Base-by-base conservation (phyloP, 1,140 invertebrate genomes). In the Nymphalis io region DNA sequence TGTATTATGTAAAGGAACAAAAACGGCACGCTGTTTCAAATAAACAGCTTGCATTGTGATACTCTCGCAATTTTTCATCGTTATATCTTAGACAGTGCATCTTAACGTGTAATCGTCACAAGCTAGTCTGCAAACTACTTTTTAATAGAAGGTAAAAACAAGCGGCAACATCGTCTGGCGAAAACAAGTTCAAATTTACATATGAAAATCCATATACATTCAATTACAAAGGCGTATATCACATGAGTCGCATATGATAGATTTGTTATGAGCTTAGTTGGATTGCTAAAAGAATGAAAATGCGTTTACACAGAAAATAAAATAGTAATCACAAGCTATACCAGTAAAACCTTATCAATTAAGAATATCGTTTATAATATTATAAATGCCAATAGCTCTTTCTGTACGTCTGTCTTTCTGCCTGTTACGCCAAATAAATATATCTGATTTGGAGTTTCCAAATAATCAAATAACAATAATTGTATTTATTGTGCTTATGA, bases 181-280 rank as follows among this genome's bases (percentile, higher is more conserved):
- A 59, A 48, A 67, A 67, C 64, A 23, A 60, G 64, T 67, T 67
- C 48, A 60, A 8, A 67, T 67, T 67, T 67, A 42, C 64, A 67
- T 67, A 60, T 42, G 23, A 60, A 63, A 67, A 59, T 60, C 39
- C 48, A 57, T 16, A 60, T 67, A 21, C 16, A n/a, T 23, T 60
- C 23, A 27, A 61, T 38, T 13, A 5, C 48, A 39, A n/a, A 33
- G n/a, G 63, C 33, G 16, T 8, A 13, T 42, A 39, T 42, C 16
- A 53, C 21, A 55, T 40, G 38, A 18, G 39, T 12, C 12, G 13
- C 40, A 42, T 10, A 15, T n/a, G 12, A n/a, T n/a, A 42, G 40
- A n/a, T 12, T n/a, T 42, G 0, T 42, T 42, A 11, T 42, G 3
- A 42, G 8, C 1, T 42, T 15, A 3, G 27, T 33, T 33, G 6